phyloP scores from a whole-genome alignment of 2,888 invertebrate species.

The Sminthurides aquaticus region DNA sequence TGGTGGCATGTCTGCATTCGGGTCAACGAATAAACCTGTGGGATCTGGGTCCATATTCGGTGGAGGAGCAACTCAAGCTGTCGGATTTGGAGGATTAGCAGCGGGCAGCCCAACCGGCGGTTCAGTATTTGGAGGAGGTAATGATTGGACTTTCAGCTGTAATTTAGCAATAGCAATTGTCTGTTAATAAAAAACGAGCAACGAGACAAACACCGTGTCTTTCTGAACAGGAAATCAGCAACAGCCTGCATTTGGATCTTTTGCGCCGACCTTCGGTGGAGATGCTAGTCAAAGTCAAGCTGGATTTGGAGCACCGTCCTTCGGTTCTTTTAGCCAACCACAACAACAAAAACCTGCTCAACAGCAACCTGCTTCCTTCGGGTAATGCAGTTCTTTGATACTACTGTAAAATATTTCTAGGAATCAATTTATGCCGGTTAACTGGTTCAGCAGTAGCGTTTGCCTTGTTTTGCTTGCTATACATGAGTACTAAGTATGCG shows the following conservation, averaged over 20 bases:
- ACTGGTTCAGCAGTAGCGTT: no score
- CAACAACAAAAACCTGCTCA: constrained; percentile 7
- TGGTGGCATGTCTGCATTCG: constrained; percentile 12
- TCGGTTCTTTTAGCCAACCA: constrained; percentile 5
- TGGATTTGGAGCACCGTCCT: neutral
- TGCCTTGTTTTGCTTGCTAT: no score
- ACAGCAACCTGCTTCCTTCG: constrained; percentile 9
- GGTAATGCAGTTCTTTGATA: no score
- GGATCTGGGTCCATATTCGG: constrained; percentile 10
- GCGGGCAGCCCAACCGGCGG: neutral
- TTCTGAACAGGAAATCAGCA: neutral
- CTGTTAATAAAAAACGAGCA: no score
- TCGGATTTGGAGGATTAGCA: neutral
- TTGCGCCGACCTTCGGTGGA: neutral
- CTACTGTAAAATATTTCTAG: no score
- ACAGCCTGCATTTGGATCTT: constrained; percentile 8
- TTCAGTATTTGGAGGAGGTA: neutral
- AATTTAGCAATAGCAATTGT: no score
- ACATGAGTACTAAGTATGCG: no score
- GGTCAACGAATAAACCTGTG: neutral
- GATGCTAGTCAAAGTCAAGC: neutral
- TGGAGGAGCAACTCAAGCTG: constrained; percentile 3
- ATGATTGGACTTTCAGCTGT: no score
- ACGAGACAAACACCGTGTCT: no score
- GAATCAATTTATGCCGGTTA: no score